A percentile compares a stretch with the other conserved stretches of the same genome.
These are phyloP conservation scores for Muscicapa striata DNA, from an alignment of 2,797 vertebrate species.

Conservation along the genomic window DNA sequence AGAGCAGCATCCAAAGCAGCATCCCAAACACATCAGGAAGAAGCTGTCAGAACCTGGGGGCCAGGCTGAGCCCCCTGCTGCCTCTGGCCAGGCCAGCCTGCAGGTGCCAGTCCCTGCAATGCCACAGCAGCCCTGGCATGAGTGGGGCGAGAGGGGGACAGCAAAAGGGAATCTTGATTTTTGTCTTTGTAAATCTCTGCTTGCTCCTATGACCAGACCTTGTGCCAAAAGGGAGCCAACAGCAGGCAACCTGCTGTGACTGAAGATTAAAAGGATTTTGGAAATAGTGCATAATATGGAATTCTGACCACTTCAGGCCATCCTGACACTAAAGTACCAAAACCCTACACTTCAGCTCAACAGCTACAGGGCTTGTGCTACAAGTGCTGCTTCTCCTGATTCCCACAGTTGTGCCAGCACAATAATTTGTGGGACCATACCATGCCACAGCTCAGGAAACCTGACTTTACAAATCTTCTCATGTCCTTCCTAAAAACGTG, in stretches of 20 bases:
- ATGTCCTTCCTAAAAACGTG: neutral
- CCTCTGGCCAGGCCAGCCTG: neutral
- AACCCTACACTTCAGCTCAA: neutral
- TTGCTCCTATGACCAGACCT: neutral
- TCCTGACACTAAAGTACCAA: neutral
- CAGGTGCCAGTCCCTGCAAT: neutral
- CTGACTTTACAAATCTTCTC: neutral
- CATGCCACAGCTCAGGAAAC: neutral
- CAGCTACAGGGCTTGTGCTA: neutral
- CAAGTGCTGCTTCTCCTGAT: neutral
- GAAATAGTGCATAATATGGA: neutral
- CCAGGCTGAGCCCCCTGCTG: neutral
- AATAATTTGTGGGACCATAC: neutral
- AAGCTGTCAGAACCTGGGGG: neutral
- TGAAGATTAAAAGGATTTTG: neutral
- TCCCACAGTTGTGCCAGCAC: neutral
- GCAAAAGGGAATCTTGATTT: neutral
- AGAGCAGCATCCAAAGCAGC: neutral
- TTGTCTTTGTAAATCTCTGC: neutral
- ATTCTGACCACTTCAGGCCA: neutral
- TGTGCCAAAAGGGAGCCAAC: neutral
- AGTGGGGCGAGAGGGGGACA: rapidly evolving
- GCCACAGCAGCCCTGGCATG: rapidly evolving
- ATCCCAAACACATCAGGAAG: neutral
- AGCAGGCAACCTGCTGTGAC: rapidly evolving